phyloP scores from a whole-genome alignment of 2,797 vertebrate genomes.

The Astyanax mexicanus region DNA sequence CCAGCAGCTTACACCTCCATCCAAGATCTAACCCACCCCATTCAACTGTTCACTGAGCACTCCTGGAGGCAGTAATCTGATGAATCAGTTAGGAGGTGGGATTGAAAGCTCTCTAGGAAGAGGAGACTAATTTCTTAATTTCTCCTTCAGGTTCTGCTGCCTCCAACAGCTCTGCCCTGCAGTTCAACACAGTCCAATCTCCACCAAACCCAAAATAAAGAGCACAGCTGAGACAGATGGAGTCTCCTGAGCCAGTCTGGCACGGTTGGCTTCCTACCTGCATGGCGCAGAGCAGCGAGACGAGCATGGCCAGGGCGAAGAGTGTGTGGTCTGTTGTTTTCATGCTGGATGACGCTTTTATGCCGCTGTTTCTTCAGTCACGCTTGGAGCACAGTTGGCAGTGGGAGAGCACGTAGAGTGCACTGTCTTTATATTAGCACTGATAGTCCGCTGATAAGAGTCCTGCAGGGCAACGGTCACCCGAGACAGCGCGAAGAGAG shows the following conservation, averaged over 20 bases:
- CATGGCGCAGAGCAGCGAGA: conserved; percentile 64
- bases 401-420: conserved; percentile 14
- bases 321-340: conserved; percentile 57
- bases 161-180: neutral
- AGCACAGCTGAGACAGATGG: neutral
- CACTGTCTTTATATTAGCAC: conserved; percentile 63
- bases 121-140: no score
- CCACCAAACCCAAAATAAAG: neutral
- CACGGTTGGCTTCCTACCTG: conserved; percentile 68
- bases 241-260: neutral
- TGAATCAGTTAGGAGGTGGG: no score
- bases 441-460: conserved; percentile 67
- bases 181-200: no score
- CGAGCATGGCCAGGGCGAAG: conserved; percentile 58
- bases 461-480: conserved; percentile 62
- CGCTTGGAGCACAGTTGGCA: conserved; percentile 20
- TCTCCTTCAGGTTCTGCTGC: no score
- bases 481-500: conserved; percentile 59
- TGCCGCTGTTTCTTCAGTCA: neutral
- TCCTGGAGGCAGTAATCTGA: no score
- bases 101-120: no score
- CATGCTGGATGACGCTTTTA: conserved; percentile 3
- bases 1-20: no score
- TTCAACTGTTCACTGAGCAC: no score
- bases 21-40: no score